Base-by-base conservation (phyloP, 1,140 invertebrate species). In the Papilio helenus region DNA sequence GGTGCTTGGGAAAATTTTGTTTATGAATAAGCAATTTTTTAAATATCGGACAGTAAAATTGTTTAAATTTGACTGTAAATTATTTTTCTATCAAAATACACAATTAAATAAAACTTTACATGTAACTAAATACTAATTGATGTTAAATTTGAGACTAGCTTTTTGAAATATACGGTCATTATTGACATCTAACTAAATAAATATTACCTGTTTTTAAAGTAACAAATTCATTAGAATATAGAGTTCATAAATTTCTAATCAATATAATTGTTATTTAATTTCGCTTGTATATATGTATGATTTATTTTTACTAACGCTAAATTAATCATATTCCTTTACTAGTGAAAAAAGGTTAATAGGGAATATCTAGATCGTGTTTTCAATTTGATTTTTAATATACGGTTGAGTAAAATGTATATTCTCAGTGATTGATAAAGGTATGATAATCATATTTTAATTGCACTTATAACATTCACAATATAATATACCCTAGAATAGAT, bases 281-380 rank as follows among this genome's bases (percentile, higher is more conserved):
- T 76, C 18, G 74, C 74, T 76, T 76, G 74, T 34, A 76, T 58
- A 34, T 76, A 76, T 26, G 73, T 76, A 58, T 58, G 46, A 18
- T 34, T 76, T 76, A 46, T 49, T 49, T 49, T 46, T 49, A 74
- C 72, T 74, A 74, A 74, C 44, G 72, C 82, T 82, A 81, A 83
- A 81, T 76, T 82, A 82, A 83, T 90, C 91, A 90, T 92, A 92
- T 93, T 91, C 91, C 91, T 93, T 93, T 93, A 93, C 90, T 92
- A 90, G 89, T 55, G 44, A 72, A 49, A n/a, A 58, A 55, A 58
- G 26, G 26, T 76, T 34, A 34, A 34, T 14, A 55, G 18, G 51
- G 18, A 18, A 76, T 34, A 10, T 58, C 55, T 29, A 68, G 61
- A 68, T 68, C 4, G 26, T 29, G 10, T 3, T 68, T 68, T 68